A percentile compares a stretch with the other conserved stretches of the same genome.
Evolutionary conservation across 2,888 invertebrate species (phyloP).

Genomic region (Miltochrista miniata): DNA sequence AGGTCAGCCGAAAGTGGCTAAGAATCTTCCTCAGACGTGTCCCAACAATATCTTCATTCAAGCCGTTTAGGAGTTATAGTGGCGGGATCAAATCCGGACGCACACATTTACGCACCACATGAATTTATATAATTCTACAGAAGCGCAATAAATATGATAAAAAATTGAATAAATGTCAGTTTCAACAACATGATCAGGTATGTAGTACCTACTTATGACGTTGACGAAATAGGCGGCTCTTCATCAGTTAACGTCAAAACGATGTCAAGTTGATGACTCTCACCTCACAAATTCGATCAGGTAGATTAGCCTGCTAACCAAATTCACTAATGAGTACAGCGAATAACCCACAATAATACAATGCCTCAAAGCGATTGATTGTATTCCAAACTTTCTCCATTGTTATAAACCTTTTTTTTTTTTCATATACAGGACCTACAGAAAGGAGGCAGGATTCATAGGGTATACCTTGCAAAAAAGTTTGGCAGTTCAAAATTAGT

Average conservation of each 20-base stretch:
- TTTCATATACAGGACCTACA: too few species aligned
- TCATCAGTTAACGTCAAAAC: slow-evolving; percentile 22
- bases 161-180: slow-evolving; percentile 10
- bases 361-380: slow-evolving; percentile 13
- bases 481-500: too few species aligned
- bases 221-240: slow-evolving; percentile 14
- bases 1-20: too few species aligned
- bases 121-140: too few species aligned
- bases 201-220: slow-evolving; percentile 4
- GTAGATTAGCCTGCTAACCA: slow-evolving; percentile 35
- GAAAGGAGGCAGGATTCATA: too few species aligned
- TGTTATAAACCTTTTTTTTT: too few species aligned
- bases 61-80: too few species aligned
- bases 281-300: slow-evolving; percentile 16
- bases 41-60: too few species aligned
- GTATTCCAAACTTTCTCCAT: slow-evolving; percentile 32
- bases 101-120: too few species aligned
- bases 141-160: background rate
- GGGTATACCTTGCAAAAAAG: too few species aligned
- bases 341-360: slow-evolving; percentile 29
- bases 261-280: slow-evolving; percentile 20
- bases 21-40: too few species aligned
- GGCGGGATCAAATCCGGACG: too few species aligned
- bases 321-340: slow-evolving; percentile 54
- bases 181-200: slow-evolving; percentile 4